A percentile compares a stretch with the other conserved stretches of the same genome.
These are phyloP conservation scores for Anthopleura xanthogrammica DNA, from an alignment of 92 coral and sea anemone species.

Conservation along the genomic window DNA sequence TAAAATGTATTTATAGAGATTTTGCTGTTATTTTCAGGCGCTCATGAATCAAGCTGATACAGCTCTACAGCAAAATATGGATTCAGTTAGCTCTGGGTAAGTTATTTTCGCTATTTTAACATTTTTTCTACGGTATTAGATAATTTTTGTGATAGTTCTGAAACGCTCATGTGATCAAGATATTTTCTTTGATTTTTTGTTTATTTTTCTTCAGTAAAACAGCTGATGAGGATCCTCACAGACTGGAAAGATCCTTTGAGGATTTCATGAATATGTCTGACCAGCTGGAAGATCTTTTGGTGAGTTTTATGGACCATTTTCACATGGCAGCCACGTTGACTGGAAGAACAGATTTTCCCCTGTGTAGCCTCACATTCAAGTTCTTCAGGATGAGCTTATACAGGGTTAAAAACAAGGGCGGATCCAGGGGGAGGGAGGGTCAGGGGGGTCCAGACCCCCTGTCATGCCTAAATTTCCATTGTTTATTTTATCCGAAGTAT, in stretches of 20 bases:
- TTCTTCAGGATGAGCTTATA: no score
- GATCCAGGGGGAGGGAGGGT: no score
- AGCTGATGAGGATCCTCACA: slow-evolving; percentile 55
- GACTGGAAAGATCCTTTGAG: slow-evolving; percentile 76
- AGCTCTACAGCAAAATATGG: slow-evolving; percentile 61
- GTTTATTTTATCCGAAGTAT: no score
- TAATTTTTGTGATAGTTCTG: not conserved
- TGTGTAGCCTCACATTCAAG: no score
- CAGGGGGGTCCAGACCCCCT: no score
- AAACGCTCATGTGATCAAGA: not conserved
- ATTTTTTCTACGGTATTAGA: no score
- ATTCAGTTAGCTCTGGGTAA: slow-evolving; percentile 55
- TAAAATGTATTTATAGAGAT: not conserved
- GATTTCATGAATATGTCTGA: slow-evolving; percentile 85
- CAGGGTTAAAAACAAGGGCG: no score
- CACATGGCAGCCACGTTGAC: no score
- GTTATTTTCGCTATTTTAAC: not conserved
- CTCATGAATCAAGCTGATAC: slow-evolving; percentile 58
- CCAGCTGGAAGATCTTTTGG: slow-evolving; percentile 73
- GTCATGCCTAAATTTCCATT: no score
- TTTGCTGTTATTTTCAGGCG: slow-evolving; percentile 22
- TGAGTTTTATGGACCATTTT: slow-evolving; percentile 21
- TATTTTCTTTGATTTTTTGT: not conserved
- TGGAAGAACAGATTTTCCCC: no score
- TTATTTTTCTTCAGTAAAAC: slow-evolving; percentile 45